Evolutionary conservation across 1,140 invertebrate genomes (phyloP).

Genomic region (Drosophila pectinifera): DNA sequence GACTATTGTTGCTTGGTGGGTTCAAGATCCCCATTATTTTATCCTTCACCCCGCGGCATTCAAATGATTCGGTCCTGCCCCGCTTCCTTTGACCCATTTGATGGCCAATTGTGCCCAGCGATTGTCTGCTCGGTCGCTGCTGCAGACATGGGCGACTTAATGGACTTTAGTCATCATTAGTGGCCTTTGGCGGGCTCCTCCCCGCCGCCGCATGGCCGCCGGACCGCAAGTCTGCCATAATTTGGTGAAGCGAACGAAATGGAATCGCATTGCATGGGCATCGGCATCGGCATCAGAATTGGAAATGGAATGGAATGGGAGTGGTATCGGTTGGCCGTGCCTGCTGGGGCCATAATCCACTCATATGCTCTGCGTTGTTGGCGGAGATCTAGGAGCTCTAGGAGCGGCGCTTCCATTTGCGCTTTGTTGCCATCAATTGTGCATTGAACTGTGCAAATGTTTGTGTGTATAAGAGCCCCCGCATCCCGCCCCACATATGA

Average conservation of each 20-base stretch:
- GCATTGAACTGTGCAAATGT: conserved; percentile 76
- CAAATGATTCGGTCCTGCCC: conserved; percentile 34
- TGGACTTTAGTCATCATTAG: conserved; percentile 50
- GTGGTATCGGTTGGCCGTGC: conserved; percentile 23
- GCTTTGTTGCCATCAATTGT: conserved; percentile 66
- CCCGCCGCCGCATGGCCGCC: neutral
- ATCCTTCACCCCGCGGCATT: conserved; percentile 33
- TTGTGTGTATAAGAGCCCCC: conserved; percentile 30
- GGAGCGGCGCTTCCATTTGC: conserved; percentile 33
- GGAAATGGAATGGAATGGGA: conserved; percentile 13
- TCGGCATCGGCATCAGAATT: conserved; percentile 1
- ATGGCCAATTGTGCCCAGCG: conserved; percentile 17
- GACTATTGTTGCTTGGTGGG: neutral
- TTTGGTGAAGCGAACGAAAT: conserved; percentile 47
- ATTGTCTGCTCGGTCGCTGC: conserved; percentile 35
- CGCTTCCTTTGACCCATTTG: conserved; percentile 11
- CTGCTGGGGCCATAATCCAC: conserved; percentile 54
- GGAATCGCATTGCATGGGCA: conserved; percentile 28
- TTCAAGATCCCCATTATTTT: conserved; percentile 29
- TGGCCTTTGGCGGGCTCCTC: conserved; percentile 39
- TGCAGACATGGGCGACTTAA: conserved; percentile 33
- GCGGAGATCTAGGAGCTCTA: conserved; percentile 19
- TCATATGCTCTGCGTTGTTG: conserved; percentile 46
- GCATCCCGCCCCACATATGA: neutral
- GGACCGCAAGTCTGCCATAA: conserved; percentile 41